Base-by-base conservation (phyloP, 2,888 invertebrate species). In the Meteorus cinctellus region DNA sequence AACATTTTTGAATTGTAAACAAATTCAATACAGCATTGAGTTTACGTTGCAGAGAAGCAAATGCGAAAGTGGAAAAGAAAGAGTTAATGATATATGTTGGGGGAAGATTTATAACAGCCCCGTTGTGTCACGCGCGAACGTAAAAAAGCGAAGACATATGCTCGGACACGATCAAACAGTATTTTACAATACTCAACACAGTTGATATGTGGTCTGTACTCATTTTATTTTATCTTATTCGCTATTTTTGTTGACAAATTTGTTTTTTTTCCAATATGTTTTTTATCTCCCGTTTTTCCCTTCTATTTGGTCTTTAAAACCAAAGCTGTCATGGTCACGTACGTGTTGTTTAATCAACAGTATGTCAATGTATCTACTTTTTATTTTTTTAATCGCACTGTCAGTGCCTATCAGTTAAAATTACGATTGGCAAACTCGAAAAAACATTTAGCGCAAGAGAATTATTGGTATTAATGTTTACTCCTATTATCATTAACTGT, bases 31-130 rank as follows among this genome's bases (percentile, higher is more conserved):
- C 2, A 2, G 8, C 41, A 41, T 41, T 41, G 12, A 12, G 12
- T 41, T 8, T 41, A 41, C 12, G 41, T 41, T 41, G 41, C 12
- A 41, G 41, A 8, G 2, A 41, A 8, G 41, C 12, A 8, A 41
- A 41, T 6, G 41, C 8, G 41, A 12, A 41, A 12, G 8, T 12
- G 8, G 12, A 8, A 8, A 12, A 8, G 12, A 41, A 41, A 41
- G 41, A 41, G 41, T 41, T 12, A 41, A 8, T 41, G 41, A 41
- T 82, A 84, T 84, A 84, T 81, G 83, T 84, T 84, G 81, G 0
- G 24, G 8, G 10, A 68, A 72, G 72, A 76, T 76, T 76, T 72
- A 76, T 41, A 62, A 72, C 45, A 8, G 62, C 27, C 68, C 16
- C 67, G 63, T 45, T 14, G 29, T 72, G 63, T 72, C 72, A 72